phyloP scores from a whole-genome alignment of 2,113 vertebrate genomes.

The Notothenia coriiceps region DNA sequence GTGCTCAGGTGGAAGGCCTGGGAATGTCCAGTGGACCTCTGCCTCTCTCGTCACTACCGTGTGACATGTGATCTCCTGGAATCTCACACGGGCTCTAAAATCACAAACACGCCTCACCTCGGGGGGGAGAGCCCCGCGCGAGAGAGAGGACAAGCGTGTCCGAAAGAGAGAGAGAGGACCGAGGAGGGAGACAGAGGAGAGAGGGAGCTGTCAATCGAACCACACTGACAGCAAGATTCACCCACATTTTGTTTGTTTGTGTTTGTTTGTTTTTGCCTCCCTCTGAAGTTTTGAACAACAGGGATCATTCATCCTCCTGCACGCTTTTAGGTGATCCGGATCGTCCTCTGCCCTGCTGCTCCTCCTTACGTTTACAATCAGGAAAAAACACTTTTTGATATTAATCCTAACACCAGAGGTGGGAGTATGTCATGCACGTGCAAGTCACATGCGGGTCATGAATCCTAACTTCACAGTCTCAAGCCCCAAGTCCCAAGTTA shows the following conservation, averaged over 20 bases:
- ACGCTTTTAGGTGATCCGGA: conserved; percentile 26
- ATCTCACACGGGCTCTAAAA: conserved; percentile 81
- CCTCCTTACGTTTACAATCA: conserved; percentile 10
- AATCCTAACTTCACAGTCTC: no score
- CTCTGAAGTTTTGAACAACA: conserved; percentile 35
- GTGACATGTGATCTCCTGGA: conserved; percentile 83
- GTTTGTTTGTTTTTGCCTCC: conserved; percentile 68
- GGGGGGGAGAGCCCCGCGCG: conserved; percentile 43
- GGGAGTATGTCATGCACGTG: no score
- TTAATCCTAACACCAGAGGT: conserved; percentile 3
- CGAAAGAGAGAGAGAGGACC: conserved; percentile 4
- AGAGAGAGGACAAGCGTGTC: conserved; percentile 46
- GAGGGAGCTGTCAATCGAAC: conserved; percentile 70
- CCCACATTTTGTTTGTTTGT: conserved; percentile 54
- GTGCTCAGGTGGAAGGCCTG: conserved; percentile 66
- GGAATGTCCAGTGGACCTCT: conserved; percentile 63
- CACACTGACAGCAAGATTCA: conserved; percentile 53
- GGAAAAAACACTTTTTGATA: conserved; percentile 10
- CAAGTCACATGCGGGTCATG: no score
- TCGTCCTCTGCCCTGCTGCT: conserved; percentile 54
- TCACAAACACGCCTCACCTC: conserved; percentile 79
- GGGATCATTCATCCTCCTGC: conserved; percentile 12
- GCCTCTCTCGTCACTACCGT: conserved; percentile 72
- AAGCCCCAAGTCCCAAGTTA: no score
- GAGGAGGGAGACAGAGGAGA: conserved; percentile 14